Evolutionary conservation across 1,140 invertebrate species (phyloP).

Genomic region (Cydia strobilella): DNA sequence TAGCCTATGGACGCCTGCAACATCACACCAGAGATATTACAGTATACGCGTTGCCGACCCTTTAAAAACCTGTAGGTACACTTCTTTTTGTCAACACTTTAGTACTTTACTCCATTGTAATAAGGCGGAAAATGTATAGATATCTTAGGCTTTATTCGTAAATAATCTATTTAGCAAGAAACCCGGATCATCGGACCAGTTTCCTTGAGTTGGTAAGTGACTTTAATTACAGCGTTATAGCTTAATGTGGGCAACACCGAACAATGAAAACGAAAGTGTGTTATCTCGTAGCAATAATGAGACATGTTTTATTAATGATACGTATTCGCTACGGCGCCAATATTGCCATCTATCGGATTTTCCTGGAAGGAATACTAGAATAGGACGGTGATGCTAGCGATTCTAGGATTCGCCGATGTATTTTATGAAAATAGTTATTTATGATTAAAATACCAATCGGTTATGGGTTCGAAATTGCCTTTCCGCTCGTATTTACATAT

Average conservation of each 20-base stretch:
- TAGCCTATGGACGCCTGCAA: too few relatives aligned
- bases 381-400: too few relatives aligned
- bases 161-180: slow-evolving; percentile 14
- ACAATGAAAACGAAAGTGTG: not conserved
- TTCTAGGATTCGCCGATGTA: too few relatives aligned
- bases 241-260: not conserved
- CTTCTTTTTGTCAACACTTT: not conserved
- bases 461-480: too few relatives aligned
- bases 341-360: slow-evolving; percentile 7
- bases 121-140: not conserved
- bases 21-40: too few relatives aligned
- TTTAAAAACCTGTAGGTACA: too few relatives aligned
- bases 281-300: not conserved
- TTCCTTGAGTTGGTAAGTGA: slow-evolving; percentile 16
- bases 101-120: not conserved
- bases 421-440: too few relatives aligned
- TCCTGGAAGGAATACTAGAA: not conserved
- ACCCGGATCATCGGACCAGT: slow-evolving; percentile 2
- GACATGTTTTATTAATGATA: slow-evolving; percentile 14
- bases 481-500: too few relatives aligned
- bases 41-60: too few relatives aligned
- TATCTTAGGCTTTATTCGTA: not conserved
- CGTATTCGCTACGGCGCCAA: not conserved
- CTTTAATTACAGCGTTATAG: slow-evolving; percentile 10
- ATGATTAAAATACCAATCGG: too few relatives aligned